A percentile compares a stretch with the other conserved stretches of the same genome.
phyloP scores from a whole-genome alignment of 2,888 invertebrate species.

The Phaonia tiefii region DNA sequence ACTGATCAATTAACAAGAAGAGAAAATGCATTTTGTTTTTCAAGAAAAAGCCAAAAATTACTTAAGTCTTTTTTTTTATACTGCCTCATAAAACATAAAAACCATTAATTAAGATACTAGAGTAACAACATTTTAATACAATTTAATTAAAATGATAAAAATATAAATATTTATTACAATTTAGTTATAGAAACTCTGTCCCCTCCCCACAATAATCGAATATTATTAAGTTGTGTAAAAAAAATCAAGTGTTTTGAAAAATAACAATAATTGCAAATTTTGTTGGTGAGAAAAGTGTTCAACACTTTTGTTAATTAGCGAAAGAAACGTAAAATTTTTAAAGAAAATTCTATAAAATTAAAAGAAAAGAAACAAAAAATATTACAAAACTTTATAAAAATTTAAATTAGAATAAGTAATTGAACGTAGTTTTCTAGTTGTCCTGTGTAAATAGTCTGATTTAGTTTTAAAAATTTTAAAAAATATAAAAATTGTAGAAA shows the following conservation, averaged over 20 bases:
- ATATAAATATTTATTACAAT: constrained; percentile 35
- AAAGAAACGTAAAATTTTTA: constrained; percentile 5
- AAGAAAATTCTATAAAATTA: constrained; percentile 22
- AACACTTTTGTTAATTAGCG: constrained; percentile 40
- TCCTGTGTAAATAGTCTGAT: constrained; percentile 54
- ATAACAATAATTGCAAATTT: constrained; percentile 27
- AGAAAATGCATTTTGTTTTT: constrained; percentile 19
- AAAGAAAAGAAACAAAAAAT: neutral
- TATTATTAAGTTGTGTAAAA: neutral
- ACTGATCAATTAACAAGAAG: neutral
- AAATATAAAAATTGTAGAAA: neutral
- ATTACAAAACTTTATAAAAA: neutral
- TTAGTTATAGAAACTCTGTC: constrained; percentile 3
- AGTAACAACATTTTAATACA: neutral
- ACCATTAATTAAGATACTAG: constrained; percentile 1
- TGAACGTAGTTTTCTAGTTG: neutral
- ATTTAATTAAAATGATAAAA: constrained; percentile 12
- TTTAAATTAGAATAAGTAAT: neutral
- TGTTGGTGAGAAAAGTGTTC: constrained; percentile 43
- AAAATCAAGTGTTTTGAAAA: neutral
- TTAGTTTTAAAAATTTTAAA: constrained; percentile 16
- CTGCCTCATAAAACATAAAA: constrained; percentile 49
- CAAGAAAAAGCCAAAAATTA: constrained; percentile 64
- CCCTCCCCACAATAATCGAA: constrained; percentile 5
- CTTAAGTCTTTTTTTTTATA: constrained; percentile 54